Conservation (phyloP, 2,888 invertebrate species). For the Ceriagrion tenellum region DNA sequence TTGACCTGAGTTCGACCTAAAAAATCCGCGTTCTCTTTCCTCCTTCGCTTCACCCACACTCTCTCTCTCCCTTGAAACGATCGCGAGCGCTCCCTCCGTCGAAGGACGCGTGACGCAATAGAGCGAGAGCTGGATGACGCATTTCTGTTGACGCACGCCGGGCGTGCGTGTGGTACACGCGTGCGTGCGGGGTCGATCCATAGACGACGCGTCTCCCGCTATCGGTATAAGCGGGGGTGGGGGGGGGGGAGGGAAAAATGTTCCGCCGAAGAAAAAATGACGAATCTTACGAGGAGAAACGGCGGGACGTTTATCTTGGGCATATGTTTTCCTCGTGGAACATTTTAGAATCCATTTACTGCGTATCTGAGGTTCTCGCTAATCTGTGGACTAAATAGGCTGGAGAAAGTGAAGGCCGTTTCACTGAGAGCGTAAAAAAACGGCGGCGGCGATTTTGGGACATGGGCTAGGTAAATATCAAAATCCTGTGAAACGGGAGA, state of each 20-base stretch:
- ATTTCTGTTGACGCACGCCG: conserved; percentile 47
- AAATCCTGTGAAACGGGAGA: too few relatives aligned
- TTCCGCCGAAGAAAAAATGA: background rate
- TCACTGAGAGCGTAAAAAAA: too few relatives aligned
- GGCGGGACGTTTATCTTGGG: too few relatives aligned
- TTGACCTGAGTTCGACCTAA: conserved; percentile 56
- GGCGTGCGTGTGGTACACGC: background rate
- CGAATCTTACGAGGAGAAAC: background rate
- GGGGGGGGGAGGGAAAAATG: background rate
- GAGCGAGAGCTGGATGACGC: conserved; percentile 45
- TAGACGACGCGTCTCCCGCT: conserved; percentile 11
- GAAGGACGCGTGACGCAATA: conserved; percentile 60
- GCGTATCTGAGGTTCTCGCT: too few relatives aligned
- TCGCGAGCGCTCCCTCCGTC: background rate
- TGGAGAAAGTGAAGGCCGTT: too few relatives aligned
- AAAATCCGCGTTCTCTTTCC: background rate
- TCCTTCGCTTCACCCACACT: background rate
- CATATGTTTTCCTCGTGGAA: too few relatives aligned
- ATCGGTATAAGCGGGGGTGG: background rate
- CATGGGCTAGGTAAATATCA: too few relatives aligned
- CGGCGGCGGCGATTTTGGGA: too few relatives aligned
- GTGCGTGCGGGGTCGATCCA: background rate
- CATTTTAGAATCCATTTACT: too few relatives aligned
- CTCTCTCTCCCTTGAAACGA: background rate
- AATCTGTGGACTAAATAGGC: too few relatives aligned